Evolutionary conservation across 2,888 invertebrate genomes (phyloP), one percentile per base, ranked within the genome.

Genomic region (Opisthograptis luteolata): DNA sequence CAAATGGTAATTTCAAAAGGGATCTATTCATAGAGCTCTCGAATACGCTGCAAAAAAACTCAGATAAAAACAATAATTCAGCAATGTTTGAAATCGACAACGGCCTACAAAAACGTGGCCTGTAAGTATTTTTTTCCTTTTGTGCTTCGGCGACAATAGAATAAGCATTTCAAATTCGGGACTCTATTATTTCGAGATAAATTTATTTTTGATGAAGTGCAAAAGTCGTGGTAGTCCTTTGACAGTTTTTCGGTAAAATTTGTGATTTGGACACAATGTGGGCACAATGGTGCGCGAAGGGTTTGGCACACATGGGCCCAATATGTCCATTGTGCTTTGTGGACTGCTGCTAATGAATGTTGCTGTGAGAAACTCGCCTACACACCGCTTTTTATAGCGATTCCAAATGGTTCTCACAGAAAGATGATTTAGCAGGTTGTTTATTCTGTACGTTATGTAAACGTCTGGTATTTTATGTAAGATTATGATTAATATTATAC

Each of bases 201-300:
- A 89, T 89, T 73, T 81, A 81, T 81, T 75, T 89, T 89, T 90
- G 89, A 89, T 90, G 89, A 89, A 90, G 87, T 90, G 87, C 84
- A 87, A 87, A 81, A 88, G 87, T 86, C 84, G 79, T 73, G 76
- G 69, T 73, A 70, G 70, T 72, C 74, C 70, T 76, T 84, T 84
- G 81, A 76, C 79, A 76, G 75, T 75, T 77, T 83, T 81, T 82
- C 70, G 70, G 73, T 76, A 66, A 64, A 76, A 64, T 76, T 71
- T 71, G 74, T 77, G 77, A 81, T 82, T 82, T 77, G 75, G 64
- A 64, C 66, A 77, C 79, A 82, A 84, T 76, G 70, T 70, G 76
- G 66, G 62, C 62, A 77, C 78, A 79, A 83, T 79, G 73, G 66
- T 51, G 69, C 76, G 78, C 80, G 79, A 79, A 81, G 77, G 81